Evolutionary conservation across 2,797 vertebrate genomes (phyloP).

Genomic region (Acestrorhynchus altus): DNA sequence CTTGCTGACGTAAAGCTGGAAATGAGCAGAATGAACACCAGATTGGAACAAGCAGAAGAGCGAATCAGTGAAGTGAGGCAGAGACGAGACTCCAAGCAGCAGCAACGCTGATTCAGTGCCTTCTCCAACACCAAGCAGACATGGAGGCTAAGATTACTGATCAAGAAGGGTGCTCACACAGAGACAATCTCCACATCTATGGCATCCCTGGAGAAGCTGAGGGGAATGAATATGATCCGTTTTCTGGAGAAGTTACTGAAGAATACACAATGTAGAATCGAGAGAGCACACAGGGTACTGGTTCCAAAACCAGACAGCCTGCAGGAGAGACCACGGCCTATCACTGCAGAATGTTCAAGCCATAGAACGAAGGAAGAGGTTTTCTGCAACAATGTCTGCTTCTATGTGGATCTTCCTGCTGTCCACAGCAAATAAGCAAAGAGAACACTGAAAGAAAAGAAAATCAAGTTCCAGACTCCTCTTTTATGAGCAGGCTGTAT

Average conservation of each 20-base stretch:
- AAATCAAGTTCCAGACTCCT: slow-evolving; percentile 33
- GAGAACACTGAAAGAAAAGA: slow-evolving; percentile 22
- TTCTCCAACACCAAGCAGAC: neutral
- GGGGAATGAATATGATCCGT: slow-evolving; percentile 4
- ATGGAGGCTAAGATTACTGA: slow-evolving; percentile 12
- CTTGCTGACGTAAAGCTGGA: slow-evolving; percentile 6
- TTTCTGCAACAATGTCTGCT: neutral
- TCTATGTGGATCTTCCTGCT: slow-evolving; percentile 11
- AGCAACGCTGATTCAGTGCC: neutral
- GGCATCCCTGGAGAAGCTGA: slow-evolving; percentile 4
- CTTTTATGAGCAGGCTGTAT: no score
- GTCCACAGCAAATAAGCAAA: no score
- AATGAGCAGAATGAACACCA: slow-evolving; percentile 11
- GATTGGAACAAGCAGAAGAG: slow-evolving; percentile 16
- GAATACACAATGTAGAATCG: neutral
- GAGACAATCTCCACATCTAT: slow-evolving; percentile 11
- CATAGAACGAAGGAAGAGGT: neutral
- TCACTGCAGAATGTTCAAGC: neutral
- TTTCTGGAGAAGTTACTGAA: neutral
- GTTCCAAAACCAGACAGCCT: neutral
- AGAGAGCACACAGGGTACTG: slow-evolving; percentile 23
- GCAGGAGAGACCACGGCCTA: neutral
- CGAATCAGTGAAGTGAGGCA: slow-evolving; percentile 3
- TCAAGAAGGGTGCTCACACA: slow-evolving; percentile 4
- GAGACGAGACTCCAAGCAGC: slow-evolving; percentile 4